Evolutionary conservation across 2,797 vertebrate species (phyloP).

Genomic region (Glyptemys insculpta): DNA sequence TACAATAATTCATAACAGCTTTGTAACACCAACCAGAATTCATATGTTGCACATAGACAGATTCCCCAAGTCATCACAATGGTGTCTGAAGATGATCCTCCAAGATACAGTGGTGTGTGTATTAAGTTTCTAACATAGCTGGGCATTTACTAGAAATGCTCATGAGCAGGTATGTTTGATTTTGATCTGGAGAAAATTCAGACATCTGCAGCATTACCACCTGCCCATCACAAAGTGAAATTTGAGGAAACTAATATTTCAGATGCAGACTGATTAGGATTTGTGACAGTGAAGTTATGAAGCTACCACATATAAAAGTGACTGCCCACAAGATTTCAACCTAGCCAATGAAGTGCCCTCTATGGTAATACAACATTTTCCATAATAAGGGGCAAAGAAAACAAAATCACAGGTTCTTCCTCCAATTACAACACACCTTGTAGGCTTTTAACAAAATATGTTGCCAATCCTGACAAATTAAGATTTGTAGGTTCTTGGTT

Average conservation of each 20-base stretch:
- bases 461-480: neutral
- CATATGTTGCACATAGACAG: too few relatives aligned
- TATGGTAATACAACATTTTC: accelerated
- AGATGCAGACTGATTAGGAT: neutral
- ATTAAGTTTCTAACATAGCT: neutral
- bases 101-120: neutral
- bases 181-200: neutral
- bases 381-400: accelerated
- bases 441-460: neutral
- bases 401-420: neutral
- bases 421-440: neutral
- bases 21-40: too few relatives aligned
- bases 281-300: neutral
- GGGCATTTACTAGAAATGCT: neutral
- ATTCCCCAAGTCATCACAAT: neutral
- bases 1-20: too few relatives aligned
- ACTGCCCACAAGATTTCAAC: neutral
- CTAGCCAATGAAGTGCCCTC: neutral
- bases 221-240: neutral
- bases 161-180: neutral
- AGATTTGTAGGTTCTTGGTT: neutral
- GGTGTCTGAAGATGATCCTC: neutral
- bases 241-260: neutral
- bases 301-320: neutral
- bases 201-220: neutral